These are phyloP conservation scores for Brachionus asplanchnoidis DNA, from an alignment of 1,140 invertebrate genomes.

Conservation along the genomic window DNA sequence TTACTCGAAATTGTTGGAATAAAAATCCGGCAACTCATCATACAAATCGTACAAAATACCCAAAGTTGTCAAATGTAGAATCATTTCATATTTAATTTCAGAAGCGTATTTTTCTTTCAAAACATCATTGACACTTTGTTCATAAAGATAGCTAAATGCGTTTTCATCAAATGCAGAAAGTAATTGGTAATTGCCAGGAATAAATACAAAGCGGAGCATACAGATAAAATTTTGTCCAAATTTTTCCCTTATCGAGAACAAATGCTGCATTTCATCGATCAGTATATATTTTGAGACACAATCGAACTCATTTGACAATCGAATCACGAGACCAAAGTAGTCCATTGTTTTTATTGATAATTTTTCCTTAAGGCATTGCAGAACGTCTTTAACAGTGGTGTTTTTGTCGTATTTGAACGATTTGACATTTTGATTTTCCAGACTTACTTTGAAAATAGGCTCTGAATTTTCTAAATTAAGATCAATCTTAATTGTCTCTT, in stretches of 20 bases:
- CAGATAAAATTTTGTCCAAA: constrained; percentile 80
- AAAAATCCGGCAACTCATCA: not conserved
- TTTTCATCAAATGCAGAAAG: constrained; percentile 73
- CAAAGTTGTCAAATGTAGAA: constrained; percentile 23
- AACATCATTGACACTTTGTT: constrained; percentile 52
- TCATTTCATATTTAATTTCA: constrained; percentile 38
- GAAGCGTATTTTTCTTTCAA: not conserved
- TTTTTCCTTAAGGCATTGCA: constrained; percentile 76
- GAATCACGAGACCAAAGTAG: constrained; percentile 76
- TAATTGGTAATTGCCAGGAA: constrained; percentile 75
- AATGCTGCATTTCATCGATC: constrained; percentile 66
- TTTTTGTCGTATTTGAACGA: constrained; percentile 89
- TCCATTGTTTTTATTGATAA: constrained; percentile 72
- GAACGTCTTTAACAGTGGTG: constrained; percentile 76
- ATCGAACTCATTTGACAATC: constrained; percentile 73
- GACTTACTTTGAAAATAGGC: constrained; percentile 77
- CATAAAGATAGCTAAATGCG: constrained; percentile 81
- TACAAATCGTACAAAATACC: constrained; percentile 14
- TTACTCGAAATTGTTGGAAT: not conserved
- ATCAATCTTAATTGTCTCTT: constrained; percentile 65
- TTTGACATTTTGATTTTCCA: constrained; percentile 89
- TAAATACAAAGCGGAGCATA: constrained; percentile 78
- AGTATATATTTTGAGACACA: constrained; percentile 72
- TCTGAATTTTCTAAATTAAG: constrained; percentile 75
- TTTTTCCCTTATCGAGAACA: constrained; percentile 29